Conservation (phyloP, 2,888 invertebrate species). For the Diplazon laetatorius region DNA sequence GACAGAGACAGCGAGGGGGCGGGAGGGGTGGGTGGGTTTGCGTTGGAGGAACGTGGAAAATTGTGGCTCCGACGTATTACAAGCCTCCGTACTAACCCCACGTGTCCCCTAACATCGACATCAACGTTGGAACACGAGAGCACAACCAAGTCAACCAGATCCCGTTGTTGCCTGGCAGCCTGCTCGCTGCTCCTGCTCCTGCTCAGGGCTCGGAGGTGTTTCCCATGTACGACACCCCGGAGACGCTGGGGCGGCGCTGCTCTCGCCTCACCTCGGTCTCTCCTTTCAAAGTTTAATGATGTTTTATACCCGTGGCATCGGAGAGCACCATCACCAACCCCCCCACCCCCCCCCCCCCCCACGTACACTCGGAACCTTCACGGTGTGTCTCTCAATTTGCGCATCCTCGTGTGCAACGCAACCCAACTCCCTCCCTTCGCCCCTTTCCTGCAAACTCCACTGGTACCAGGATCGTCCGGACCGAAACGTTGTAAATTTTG, state of each 20-base stretch:
- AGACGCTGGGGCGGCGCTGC: slow-evolving; percentile 57
- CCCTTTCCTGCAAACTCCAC: neutral
- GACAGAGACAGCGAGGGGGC: too few species aligned
- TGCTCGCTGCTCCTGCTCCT: too few species aligned
- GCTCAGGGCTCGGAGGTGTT: neutral
- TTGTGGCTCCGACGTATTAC: slow-evolving; percentile 1
- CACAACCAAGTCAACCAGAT: slow-evolving; percentile 18
- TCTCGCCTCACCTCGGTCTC: slow-evolving; percentile 35
- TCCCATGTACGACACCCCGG: slow-evolving; percentile 57
- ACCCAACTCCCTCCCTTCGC: slow-evolving; percentile 26
- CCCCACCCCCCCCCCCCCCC: slow-evolving; percentile 19
- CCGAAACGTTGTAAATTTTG: slow-evolving; percentile 50
- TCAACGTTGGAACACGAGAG: slow-evolving; percentile 11
- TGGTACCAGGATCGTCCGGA: slow-evolving; percentile 6
- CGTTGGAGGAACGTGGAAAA: neutral
- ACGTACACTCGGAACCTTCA: slow-evolving; percentile 12
- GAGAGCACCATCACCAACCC: too few species aligned
- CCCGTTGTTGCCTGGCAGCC: slow-evolving; percentile 29
- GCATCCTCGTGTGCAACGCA: slow-evolving; percentile 9
- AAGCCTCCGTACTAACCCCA: slow-evolving; percentile 1
- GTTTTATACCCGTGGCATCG: slow-evolving; percentile 65
- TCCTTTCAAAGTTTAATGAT: slow-evolving; percentile 68
- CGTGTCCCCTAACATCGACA: slow-evolving; percentile 25
- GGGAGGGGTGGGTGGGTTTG: neutral
- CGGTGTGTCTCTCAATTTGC: slow-evolving; percentile 47